Base-by-base conservation (phyloP, 2,888 invertebrate species). In the Alentia gelatinosa region DNA sequence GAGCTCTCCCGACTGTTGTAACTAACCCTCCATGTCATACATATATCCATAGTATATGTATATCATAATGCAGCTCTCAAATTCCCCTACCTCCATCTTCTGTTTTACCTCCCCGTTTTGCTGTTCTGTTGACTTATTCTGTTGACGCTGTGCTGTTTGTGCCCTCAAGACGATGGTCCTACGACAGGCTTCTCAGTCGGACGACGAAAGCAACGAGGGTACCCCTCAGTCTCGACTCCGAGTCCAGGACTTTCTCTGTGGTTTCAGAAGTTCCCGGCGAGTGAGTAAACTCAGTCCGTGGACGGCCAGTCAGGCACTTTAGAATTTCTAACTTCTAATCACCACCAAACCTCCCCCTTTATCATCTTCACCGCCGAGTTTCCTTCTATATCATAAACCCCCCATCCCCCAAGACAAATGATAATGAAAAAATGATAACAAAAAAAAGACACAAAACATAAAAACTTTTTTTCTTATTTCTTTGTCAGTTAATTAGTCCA, bases 231-330 rank as follows among this genome's bases (percentile, higher is more conserved):
- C 86, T 50, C 86, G 86, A 47, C 86, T 86, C 86, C 23, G 86
- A 50, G 86, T 86, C 12, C 86, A 86, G 86, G 86, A 86, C 86
- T 86, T 47, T 50, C 86, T 86, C 33, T 86, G 86, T 86, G 86
- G 86, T 86, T 86, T 86, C 47, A 50, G 86, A 47, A 86, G 50
- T 35, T 86, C 86, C 47, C 42, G 86, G 26, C 42, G 86, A 86
- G 86, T 86, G 86, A 86, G 86, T 86, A 86, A 30, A 30, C 5
- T 23, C 12, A 74, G n/a, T 26, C 74, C 35, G 39, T 39, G 37
- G 79, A n/a, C 12, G 19, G 79, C 79, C 79, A 79, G 79, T 37
- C 19, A 79, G 19, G 79, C 79, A 39, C 79, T 37, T n/a, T 79
- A 79, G 79, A 33, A 79, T 79, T 39, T 79, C 79, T 79, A 79